These are phyloP conservation scores for Falco columbarius DNA, from an alignment of 2,797 vertebrate species.

Conservation along the genomic window DNA sequence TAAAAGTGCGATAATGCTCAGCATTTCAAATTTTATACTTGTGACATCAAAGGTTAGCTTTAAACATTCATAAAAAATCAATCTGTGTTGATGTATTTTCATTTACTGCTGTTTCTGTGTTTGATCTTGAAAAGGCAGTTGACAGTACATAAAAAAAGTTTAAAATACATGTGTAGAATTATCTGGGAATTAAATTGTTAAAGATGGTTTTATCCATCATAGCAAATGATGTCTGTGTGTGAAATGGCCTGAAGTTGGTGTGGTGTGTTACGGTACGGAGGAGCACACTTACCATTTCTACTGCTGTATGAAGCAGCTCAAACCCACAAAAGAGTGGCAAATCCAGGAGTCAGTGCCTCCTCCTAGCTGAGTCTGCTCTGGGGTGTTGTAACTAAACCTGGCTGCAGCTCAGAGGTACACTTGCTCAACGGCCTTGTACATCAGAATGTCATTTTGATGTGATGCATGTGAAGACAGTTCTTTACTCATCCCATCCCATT, in stretches of 20 bases:
- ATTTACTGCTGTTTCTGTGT: background rate
- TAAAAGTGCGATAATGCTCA: slow-evolving; percentile 19
- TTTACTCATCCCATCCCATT: background rate
- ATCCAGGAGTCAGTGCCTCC: background rate
- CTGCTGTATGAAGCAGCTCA: background rate
- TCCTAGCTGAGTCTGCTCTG: background rate
- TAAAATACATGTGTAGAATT: background rate
- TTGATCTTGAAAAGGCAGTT: background rate
- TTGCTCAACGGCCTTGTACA: background rate
- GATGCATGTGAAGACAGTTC: background rate
- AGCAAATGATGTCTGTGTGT: background rate
- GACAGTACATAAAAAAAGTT: background rate
- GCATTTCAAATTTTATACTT: slow-evolving; percentile 2
- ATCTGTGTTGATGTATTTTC: background rate
- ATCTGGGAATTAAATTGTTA: slow-evolving; percentile 18
- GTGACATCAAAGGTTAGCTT: slow-evolving; percentile 21
- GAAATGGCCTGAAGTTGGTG: background rate
- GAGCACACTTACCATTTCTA: background rate
- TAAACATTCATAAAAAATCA: background rate
- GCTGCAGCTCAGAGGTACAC: slow-evolving; percentile 9
- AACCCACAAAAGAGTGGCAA: background rate
- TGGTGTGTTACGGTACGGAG: background rate
- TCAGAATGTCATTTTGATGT: background rate
- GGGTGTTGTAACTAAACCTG: slow-evolving; percentile 21
- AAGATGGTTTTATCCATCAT: background rate